Evolutionary conservation across 2,797 vertebrate genomes (phyloP).

Genomic region (Acanthopagrus latus): DNA sequence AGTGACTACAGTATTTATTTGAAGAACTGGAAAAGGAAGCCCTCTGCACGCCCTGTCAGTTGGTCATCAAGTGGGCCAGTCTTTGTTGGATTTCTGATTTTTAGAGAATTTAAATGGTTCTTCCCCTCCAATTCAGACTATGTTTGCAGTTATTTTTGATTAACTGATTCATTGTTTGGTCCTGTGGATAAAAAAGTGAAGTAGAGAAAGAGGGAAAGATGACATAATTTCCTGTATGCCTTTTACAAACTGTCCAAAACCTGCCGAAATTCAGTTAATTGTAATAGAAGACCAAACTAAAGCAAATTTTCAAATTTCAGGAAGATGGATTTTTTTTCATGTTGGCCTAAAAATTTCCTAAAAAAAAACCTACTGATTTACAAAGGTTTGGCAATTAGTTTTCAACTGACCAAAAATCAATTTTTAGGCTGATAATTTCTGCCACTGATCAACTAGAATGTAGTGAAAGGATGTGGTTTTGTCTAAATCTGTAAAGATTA

Average conservation of each 20-base stretch:
- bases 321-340: neutral
- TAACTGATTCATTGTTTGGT: neutral
- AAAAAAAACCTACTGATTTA: too few relatives aligned
- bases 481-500: neutral
- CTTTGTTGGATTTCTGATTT: too few relatives aligned
- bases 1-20: neutral
- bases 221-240: neutral
- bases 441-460: too few relatives aligned
- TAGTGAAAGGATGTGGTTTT: neutral
- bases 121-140: fast-evolving
- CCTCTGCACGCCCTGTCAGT: neutral
- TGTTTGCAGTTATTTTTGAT: neutral
- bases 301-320: neutral
- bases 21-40: neutral
- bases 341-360: too few relatives aligned
- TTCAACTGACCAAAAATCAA: neutral
- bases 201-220: too few relatives aligned
- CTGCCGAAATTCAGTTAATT: neutral
- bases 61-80: neutral
- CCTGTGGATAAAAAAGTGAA: neutral
- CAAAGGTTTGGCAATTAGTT: neutral
- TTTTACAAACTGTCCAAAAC: neutral
- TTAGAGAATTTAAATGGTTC: neutral
- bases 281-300: neutral
- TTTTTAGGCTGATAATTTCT: neutral